A percentile compares a stretch with the other conserved stretches of the same genome.
Conservation (phyloP, 2,888 invertebrate genomes). For the Caenorhabditis sinica region DNA sequence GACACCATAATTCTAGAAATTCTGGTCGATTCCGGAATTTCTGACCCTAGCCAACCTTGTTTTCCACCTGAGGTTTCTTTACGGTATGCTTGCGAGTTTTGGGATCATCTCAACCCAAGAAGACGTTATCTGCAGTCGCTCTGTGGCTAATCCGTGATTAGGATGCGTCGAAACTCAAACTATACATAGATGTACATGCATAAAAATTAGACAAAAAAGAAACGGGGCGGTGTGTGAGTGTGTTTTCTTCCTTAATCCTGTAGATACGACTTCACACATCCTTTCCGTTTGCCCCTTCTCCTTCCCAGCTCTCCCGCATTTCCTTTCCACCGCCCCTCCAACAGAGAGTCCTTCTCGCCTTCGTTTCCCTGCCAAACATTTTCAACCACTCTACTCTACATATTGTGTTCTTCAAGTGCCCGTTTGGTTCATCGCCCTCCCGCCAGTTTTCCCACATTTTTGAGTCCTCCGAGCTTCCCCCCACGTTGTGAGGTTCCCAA, state of each 20-base stretch:
- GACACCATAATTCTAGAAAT: no score
- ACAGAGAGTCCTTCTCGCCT: conserved; percentile 49
- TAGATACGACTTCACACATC: conserved; percentile 59
- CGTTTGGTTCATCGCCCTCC: conserved; percentile 59
- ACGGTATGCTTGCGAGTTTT: not conserved
- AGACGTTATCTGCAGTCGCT: not conserved
- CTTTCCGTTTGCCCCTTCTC: conserved; percentile 45
- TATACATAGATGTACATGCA: conserved; percentile 57
- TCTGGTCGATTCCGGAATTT: no score
- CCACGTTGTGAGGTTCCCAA: conserved; percentile 69
- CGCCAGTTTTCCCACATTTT: conserved; percentile 62
- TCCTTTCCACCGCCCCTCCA: conserved; percentile 44
- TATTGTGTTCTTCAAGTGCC: conserved; percentile 64
- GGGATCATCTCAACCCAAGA: not conserved
- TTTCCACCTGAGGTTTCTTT: not conserved
- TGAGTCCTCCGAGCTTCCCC: conserved; percentile 52
- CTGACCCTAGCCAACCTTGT: not conserved
- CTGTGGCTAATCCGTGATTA: conserved; percentile 42
- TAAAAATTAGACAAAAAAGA: conserved; percentile 65
- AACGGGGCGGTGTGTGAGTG: conserved; percentile 35
- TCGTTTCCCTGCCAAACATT: conserved; percentile 52
- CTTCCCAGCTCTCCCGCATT: conserved; percentile 32
- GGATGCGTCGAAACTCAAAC: conserved; percentile 47
- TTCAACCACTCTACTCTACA: conserved; percentile 62
- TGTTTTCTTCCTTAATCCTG: conserved; percentile 61